These are phyloP conservation scores for Ichneumoninae sp. DNA, from an alignment of 2,888 invertebrate species.

Conservation along the genomic window DNA sequence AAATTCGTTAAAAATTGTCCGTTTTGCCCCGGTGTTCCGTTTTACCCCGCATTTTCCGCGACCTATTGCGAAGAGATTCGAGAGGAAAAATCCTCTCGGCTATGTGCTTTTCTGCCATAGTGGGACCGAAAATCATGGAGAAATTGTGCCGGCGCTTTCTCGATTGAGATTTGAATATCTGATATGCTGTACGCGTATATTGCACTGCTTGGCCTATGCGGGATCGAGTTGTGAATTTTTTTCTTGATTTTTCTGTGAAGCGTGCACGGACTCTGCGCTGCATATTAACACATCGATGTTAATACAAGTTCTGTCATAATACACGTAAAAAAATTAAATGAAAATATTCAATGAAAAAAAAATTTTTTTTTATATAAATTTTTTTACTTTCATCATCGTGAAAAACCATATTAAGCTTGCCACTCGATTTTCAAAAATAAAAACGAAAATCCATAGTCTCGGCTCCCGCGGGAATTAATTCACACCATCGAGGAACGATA, in stretches of 20 bases:
- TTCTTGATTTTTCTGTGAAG: background rate
- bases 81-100: slow-evolving; percentile 40
- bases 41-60: background rate
- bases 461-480: background rate
- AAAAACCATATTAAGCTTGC: too few species aligned
- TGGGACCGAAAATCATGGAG: slow-evolving; percentile 9
- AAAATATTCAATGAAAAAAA: too few species aligned
- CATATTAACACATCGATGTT: background rate
- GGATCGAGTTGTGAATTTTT: slow-evolving; percentile 9
- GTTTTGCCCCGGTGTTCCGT: background rate
- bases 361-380: too few species aligned
- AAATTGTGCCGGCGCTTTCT: slow-evolving; percentile 17
- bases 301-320: background rate
- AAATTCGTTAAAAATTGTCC: background rate
- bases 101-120: background rate
- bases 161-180: slow-evolving; percentile 75
- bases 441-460: too few species aligned
- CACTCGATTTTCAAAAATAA: too few species aligned
- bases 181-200: slow-evolving; percentile 45
- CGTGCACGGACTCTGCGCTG: background rate
- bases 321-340: too few species aligned
- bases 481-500: background rate
- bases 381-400: too few species aligned
- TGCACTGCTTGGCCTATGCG: background rate
- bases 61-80: slow-evolving; percentile 24